These are phyloP conservation scores for Lagopus muta DNA, from an alignment of 2,113 vertebrate genomes.

Conservation along the genomic window DNA sequence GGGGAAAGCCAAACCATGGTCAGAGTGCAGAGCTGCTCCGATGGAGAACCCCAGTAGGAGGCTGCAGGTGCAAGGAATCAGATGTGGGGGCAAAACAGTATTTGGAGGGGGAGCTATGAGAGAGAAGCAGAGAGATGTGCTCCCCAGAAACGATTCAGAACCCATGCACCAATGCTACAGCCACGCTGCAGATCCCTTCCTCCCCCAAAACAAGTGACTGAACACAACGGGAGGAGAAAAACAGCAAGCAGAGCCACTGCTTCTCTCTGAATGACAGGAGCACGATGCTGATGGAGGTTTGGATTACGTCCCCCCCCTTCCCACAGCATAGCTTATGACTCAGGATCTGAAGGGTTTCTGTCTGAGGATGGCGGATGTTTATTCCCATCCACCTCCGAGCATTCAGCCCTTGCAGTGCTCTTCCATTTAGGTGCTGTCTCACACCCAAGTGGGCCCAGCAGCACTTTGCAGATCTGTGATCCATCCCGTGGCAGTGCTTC, in stretches of 20 bases:
- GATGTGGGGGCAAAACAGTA: neutral
- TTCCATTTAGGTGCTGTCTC: rapidly evolving
- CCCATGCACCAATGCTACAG: neutral
- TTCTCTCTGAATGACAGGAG: neutral
- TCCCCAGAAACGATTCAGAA: neutral
- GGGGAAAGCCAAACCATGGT: no score
- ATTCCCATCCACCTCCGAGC: neutral
- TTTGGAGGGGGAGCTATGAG: neutral
- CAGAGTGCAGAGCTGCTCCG: rapidly evolving
- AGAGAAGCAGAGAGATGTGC: neutral
- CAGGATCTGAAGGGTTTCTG: neutral
- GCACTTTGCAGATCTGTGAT: neutral
- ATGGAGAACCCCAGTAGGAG: neutral
- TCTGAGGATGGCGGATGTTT: neutral
- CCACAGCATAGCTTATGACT: neutral
- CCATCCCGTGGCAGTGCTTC: neutral
- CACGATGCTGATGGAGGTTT: rapidly evolving
- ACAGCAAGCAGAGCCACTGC: neutral
- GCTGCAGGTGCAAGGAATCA: neutral
- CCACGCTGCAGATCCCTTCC: neutral
- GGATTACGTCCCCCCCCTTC: neutral
- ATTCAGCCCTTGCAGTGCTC: neutral
- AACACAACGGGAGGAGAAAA: neutral
- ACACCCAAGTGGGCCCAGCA: neutral
- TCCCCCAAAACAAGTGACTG: neutral